Conservation (phyloP, 1,140 invertebrate genomes). For the Paramacrobiotus metropolitanus region DNA sequence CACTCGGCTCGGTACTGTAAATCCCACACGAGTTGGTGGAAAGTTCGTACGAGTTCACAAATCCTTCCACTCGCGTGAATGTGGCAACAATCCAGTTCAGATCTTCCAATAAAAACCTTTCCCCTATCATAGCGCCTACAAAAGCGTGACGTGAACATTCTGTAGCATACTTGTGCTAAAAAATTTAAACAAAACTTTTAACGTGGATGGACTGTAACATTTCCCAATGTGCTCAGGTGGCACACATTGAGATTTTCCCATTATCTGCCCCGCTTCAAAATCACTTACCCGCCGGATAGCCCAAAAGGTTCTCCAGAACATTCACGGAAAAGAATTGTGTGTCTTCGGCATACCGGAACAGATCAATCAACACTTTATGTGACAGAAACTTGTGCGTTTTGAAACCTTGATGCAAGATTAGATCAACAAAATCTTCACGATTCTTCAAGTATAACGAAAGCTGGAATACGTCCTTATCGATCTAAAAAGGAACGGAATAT, state of each 20-base stretch:
- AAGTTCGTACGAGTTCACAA: slow-evolving; percentile 21
- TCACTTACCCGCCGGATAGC: slow-evolving; percentile 20
- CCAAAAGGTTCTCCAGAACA: neutral
- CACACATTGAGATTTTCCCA: too few relatives aligned
- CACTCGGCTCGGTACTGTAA: slow-evolving; percentile 15
- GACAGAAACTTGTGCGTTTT: slow-evolving; percentile 22
- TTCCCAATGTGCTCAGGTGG: too few relatives aligned
- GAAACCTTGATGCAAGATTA: slow-evolving; percentile 24
- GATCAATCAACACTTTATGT: slow-evolving; percentile 17
- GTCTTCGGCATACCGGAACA: slow-evolving; percentile 22
- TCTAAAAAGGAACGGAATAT: too few relatives aligned
- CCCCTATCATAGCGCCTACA: neutral
- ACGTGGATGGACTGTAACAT: too few relatives aligned
- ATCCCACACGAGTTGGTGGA: slow-evolving; percentile 19
- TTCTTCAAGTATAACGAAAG: slow-evolving; percentile 20
- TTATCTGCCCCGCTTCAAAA: neutral
- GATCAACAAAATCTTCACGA: slow-evolving; percentile 25
- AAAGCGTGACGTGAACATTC: neutral
- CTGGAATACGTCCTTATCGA: slow-evolving; percentile 24
- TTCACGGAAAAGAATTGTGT: slow-evolving; percentile 22
- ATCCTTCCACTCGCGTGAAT: slow-evolving; percentile 19
- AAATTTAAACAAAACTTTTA: too few relatives aligned
- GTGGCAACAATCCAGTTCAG: slow-evolving; percentile 18
- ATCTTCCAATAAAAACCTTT: slow-evolving; percentile 9
- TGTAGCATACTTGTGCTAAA: neutral